Conservation (phyloP, 2,888 invertebrate genomes). For the Protophormia terraenovae region DNA sequence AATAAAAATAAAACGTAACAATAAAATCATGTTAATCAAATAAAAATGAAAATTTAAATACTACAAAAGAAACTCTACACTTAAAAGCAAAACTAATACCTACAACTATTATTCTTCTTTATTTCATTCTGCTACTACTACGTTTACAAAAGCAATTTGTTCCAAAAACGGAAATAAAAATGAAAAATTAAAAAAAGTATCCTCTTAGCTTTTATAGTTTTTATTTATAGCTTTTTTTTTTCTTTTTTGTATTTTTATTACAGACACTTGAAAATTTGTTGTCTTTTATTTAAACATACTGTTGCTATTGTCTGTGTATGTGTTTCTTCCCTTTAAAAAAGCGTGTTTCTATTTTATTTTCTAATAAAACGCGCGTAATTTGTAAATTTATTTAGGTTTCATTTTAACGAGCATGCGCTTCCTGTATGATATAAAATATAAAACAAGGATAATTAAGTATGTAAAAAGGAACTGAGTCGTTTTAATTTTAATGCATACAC, state of each 20-base stretch:
- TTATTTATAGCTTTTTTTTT: neutral
- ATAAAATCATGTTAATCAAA: neutral
- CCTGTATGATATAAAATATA: neutral
- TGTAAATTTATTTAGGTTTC: constrained; percentile 16
- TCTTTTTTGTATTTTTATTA: neutral
- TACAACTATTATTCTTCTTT: neutral
- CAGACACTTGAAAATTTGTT: constrained; percentile 37
- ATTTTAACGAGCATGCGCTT: constrained; percentile 55
- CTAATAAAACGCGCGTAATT: constrained; percentile 55
- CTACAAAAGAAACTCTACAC: neutral
- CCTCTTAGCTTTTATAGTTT: neutral
- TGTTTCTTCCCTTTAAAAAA: neutral
- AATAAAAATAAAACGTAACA: constrained; percentile 23
- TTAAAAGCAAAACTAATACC: neutral
- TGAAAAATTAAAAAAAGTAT: neutral
- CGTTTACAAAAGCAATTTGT: neutral
- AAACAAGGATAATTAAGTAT: constrained; percentile 32
- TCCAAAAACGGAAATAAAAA: constrained; percentile 13
- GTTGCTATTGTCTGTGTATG: constrained; percentile 16
- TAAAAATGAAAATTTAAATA: constrained; percentile 17
- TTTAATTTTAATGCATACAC: neutral
- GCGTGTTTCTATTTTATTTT: neutral
- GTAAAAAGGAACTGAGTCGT: neutral
- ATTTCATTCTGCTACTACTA: too few relatives aligned
- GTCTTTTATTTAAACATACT: constrained; percentile 42